Conservation (phyloP, 2,797 vertebrate species). For the Epinephelus malabaricus region DNA sequence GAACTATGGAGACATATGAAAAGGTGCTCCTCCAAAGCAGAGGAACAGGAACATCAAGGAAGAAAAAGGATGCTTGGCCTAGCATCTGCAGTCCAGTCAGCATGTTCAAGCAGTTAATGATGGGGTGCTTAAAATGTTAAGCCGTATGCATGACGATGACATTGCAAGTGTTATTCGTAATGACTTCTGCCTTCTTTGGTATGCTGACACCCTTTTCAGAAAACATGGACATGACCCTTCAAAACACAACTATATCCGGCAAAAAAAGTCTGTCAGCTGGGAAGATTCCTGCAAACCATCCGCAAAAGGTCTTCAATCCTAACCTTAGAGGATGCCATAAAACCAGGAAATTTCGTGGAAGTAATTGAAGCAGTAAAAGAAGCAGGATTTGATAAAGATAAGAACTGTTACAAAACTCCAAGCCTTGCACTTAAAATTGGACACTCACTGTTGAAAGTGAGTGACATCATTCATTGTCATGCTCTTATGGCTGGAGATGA, state of each 20-base stretch:
- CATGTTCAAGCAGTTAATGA: too few relatives aligned
- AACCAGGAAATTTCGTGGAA: background rate
- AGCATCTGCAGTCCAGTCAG: too few relatives aligned
- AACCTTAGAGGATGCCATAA: background rate
- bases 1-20: too few relatives aligned
- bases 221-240: slow-evolving; percentile 10
- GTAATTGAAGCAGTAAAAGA: background rate
- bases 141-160: too few relatives aligned
- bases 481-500: background rate
- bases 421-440: slow-evolving; percentile 1
- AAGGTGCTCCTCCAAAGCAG: too few relatives aligned
- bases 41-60: too few relatives aligned
- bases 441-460: background rate
- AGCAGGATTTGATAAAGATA: background rate
- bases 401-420: background rate
- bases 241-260: background rate
- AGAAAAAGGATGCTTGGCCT: too few relatives aligned
- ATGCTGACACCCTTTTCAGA: background rate
- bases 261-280: background rate
- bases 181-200: too few relatives aligned
- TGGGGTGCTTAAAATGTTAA: too few relatives aligned
- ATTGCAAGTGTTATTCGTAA: too few relatives aligned
- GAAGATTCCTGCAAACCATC: slow-evolving; percentile 5
- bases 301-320: background rate
- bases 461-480: background rate